These are phyloP conservation scores for Eremophila alpestris DNA, from an alignment of 2,797 vertebrate species.

Conservation along the genomic window DNA sequence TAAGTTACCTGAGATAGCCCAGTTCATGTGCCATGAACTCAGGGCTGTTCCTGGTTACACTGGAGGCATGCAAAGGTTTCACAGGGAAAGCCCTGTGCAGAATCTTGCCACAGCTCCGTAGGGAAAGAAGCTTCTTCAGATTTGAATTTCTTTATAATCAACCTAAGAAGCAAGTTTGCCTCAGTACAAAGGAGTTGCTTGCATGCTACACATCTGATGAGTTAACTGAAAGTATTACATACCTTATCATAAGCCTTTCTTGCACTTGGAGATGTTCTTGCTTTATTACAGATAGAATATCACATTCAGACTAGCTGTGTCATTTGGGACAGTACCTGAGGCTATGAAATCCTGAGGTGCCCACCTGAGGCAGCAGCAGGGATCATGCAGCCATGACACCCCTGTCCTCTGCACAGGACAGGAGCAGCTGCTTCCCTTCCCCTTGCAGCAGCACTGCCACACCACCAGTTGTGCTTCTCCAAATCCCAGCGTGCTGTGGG, in stretches of 20 bases:
- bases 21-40: background rate
- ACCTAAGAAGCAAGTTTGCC: background rate
- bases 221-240: background rate
- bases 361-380: background rate
- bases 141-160: background rate
- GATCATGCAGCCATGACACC: rapidly evolving
- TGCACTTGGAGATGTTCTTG: background rate
- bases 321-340: background rate
- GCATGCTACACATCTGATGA: background rate
- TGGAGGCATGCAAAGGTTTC: background rate
- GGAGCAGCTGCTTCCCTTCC: background rate
- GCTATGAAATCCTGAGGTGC: background rate
- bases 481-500: background rate
- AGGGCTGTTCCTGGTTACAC: background rate
- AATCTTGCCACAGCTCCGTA: background rate
- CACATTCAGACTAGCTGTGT: background rate
- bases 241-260: background rate
- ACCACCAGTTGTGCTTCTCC: background rate
- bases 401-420: background rate
- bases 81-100: background rate
- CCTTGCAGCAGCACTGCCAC: background rate
- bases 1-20: background rate
- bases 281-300: background rate
- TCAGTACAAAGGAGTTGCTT: background rate
- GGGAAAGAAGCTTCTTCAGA: background rate